These are phyloP conservation scores for Hirtodrosophila alboralis DNA, from an alignment of 2,888 invertebrate species.

Conservation along the genomic window DNA sequence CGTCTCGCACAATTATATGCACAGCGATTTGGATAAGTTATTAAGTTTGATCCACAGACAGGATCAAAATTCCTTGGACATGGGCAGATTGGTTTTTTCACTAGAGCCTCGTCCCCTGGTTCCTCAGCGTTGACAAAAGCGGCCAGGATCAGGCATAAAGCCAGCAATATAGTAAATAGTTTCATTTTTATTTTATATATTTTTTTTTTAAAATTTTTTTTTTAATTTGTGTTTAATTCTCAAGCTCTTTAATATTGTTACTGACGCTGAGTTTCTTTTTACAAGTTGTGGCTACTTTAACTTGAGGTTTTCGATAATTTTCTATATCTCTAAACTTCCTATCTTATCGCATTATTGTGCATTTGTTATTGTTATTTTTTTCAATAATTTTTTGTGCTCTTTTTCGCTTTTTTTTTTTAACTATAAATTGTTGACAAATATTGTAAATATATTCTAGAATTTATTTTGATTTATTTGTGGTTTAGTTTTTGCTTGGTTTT, in stretches of 20 bases:
- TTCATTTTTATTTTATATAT: slow-evolving; percentile 58
- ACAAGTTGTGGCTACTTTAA: slow-evolving; percentile 9
- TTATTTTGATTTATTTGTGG: slow-evolving; percentile 11
- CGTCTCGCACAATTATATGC: slow-evolving; percentile 67
- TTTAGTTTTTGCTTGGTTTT: neutral
- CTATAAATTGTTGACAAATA: no score
- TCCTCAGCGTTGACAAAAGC: slow-evolving; percentile 38
- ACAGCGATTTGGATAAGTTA: slow-evolving; percentile 78
- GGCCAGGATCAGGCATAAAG: slow-evolving; percentile 56
- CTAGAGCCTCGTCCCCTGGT: no score
- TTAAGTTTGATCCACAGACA: slow-evolving; percentile 71
- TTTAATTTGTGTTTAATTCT: slow-evolving; percentile 72
- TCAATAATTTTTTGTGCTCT: slow-evolving; percentile 1
- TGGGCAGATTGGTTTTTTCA: slow-evolving; percentile 49
- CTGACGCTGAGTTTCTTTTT: slow-evolving; percentile 31
- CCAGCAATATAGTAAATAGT: slow-evolving; percentile 55
- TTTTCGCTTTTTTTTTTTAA: no score
- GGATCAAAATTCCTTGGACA: slow-evolving; percentile 79
- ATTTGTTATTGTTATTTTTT: slow-evolving; percentile 4
- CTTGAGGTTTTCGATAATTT: slow-evolving; percentile 28
- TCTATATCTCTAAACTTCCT: no score
- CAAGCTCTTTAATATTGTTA: slow-evolving; percentile 52
- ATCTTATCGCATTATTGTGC: slow-evolving; percentile 64
- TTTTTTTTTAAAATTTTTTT: no score
- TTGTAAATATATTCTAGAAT: slow-evolving; percentile 8